Evolutionary conservation across 2,113 vertebrate genomes (phyloP).

Genomic region (Chaetops frenatus): DNA sequence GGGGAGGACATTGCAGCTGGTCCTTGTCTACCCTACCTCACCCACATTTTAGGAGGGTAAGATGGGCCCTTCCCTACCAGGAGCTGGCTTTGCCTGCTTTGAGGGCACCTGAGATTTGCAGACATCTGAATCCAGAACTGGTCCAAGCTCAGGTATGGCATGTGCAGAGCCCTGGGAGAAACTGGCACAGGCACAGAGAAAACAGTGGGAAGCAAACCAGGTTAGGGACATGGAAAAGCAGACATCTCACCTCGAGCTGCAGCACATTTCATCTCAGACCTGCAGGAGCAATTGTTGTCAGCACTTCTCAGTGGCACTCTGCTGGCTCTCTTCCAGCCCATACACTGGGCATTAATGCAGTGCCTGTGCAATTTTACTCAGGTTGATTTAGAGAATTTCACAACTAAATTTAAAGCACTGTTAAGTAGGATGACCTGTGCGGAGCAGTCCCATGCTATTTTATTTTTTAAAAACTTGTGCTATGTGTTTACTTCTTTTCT

Average conservation of each 20-base stretch:
- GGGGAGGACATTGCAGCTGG: background rate
- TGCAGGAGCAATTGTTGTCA: background rate
- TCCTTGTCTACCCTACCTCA: background rate
- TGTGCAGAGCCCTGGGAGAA: background rate
- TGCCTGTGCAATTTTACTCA: background rate
- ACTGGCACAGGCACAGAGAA: background rate
- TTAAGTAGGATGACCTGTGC: background rate
- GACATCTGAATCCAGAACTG: background rate
- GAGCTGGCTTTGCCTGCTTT: background rate
- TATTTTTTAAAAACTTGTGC: background rate
- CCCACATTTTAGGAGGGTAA: accelerated
- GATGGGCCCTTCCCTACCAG: background rate
- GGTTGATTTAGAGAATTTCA: background rate
- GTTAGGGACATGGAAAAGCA: background rate
- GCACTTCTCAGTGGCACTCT: background rate
- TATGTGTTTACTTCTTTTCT: background rate
- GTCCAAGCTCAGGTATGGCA: background rate
- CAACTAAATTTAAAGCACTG: background rate
- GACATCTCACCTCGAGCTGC: accelerated
- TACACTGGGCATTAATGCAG: background rate
- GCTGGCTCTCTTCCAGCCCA: background rate
- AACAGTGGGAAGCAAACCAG: background rate
- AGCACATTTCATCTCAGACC: background rate
- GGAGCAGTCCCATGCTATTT: background rate
- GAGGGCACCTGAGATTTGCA: background rate